Conservation (phyloP, 2,113 vertebrate species). For the Coreoperca whiteheadi region DNA sequence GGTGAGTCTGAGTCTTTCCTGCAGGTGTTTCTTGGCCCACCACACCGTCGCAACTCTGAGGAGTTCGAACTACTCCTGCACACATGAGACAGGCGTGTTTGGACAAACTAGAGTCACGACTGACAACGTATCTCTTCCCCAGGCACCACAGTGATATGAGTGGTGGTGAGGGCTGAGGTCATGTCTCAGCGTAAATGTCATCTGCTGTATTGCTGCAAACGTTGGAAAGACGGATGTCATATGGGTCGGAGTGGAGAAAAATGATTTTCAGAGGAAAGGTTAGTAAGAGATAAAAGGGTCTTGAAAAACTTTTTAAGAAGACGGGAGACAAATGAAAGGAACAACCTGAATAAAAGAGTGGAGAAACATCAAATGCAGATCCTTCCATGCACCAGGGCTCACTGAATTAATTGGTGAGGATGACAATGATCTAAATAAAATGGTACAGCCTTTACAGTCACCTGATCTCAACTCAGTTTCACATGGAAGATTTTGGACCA, state of each 20-base stretch:
- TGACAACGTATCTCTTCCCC: not conserved
- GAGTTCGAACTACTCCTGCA: not conserved
- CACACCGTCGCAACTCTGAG: not conserved
- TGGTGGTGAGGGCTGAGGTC: conserved; percentile 23
- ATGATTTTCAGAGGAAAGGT: conserved; percentile 30
- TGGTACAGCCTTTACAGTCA: too few relatives aligned
- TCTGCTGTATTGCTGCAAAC: conserved; percentile 12
- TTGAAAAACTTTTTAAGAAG: not conserved
- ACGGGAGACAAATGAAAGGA: too few relatives aligned
- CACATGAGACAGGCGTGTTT: not conserved
- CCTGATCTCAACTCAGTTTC: too few relatives aligned
- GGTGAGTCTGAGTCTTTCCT: conserved; percentile 46
- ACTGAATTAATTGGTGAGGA: too few relatives aligned
- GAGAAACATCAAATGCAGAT: too few relatives aligned
- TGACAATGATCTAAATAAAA: too few relatives aligned
- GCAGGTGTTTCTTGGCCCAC: conserved; percentile 39
- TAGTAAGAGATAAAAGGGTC: conserved; percentile 8
- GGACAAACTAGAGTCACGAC: not conserved
- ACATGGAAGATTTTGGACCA: too few relatives aligned
- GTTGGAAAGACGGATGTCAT: conserved; percentile 30
- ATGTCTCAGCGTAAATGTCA: conserved; percentile 20
- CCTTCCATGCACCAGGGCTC: too few relatives aligned
- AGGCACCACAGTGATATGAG: not conserved
- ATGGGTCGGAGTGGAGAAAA: not conserved
- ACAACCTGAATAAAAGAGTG: too few relatives aligned